Percentiles rank a stretch among this genome's conserved stretches.
Conservation (phyloP, 2,888 invertebrate genomes). For the Xanthorhoe designata region DNA sequence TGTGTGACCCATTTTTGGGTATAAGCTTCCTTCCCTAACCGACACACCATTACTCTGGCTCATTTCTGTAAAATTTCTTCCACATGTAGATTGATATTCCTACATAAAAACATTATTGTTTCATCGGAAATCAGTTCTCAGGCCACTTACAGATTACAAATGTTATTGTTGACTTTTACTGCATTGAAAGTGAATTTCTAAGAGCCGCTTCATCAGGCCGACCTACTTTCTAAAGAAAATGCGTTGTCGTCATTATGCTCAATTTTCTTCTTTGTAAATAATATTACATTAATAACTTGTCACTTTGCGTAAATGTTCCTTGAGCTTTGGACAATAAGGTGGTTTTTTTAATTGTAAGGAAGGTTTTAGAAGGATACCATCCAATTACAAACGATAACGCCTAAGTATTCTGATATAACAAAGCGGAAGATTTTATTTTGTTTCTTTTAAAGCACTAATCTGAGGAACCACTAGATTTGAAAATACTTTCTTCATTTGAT, state of each 20-base stretch:
- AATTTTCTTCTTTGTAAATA: constrained; percentile 50
- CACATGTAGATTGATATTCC: constrained; percentile 18
- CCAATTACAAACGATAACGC: neutral
- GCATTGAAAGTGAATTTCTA: constrained; percentile 61
- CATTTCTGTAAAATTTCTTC: too few species aligned
- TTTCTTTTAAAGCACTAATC: too few species aligned
- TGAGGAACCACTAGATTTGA: too few species aligned
- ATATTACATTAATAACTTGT: constrained; percentile 41
- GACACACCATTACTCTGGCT: too few species aligned
- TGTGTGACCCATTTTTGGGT: too few species aligned
- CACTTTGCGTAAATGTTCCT: constrained; percentile 30
- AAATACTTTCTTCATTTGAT: too few species aligned
- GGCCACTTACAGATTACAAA: constrained; percentile 51
- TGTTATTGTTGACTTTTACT: constrained; percentile 55
- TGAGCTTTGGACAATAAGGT: constrained; percentile 23
- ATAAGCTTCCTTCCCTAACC: too few species aligned
- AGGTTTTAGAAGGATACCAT: neutral
- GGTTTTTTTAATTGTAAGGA: neutral
- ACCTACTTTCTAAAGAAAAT: constrained; percentile 73
- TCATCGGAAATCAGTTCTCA: constrained; percentile 52
- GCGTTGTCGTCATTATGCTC: constrained; percentile 53
- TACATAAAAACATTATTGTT: constrained; percentile 25
- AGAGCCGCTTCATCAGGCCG: constrained; percentile 60
- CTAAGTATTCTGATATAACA: too few species aligned
- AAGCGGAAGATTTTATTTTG: too few species aligned